Evolutionary conservation across 2,797 vertebrate genomes (phyloP).

Genomic region (Enteromius paludinosus): DNA sequence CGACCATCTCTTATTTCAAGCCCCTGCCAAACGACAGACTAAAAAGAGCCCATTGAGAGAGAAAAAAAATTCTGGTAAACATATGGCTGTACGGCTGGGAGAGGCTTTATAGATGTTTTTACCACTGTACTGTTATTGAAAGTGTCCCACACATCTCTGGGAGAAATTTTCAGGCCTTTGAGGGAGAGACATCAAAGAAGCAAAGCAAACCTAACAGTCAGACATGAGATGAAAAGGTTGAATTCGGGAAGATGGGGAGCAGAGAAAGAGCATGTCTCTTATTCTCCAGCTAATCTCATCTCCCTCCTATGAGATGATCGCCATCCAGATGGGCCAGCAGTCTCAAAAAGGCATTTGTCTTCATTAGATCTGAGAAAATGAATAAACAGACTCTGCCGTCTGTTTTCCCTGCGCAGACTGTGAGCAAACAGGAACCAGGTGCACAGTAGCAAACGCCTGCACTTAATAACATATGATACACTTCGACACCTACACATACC

Average conservation of each 20-base stretch:
- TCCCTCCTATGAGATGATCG: conserved; percentile 46
- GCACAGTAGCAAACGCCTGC: conserved; percentile 2
- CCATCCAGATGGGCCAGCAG: conserved; percentile 57
- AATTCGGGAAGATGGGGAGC: background rate
- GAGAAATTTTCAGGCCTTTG: background rate
- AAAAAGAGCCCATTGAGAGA: conserved; percentile 17
- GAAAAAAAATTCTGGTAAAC: background rate
- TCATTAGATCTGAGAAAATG: conserved; percentile 62
- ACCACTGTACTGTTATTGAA: conserved; percentile 5
- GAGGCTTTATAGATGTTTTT: conserved; percentile 5
- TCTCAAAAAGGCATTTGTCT: conserved; percentile 61
- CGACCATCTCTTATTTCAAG: conserved; percentile 42
- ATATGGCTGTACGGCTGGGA: background rate
- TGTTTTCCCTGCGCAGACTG: conserved; percentile 11
- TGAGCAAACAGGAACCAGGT: conserved; percentile 30
- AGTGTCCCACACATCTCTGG: background rate
- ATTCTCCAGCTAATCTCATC: conserved; percentile 26
- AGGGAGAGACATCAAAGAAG: background rate
- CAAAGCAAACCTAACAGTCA: background rate
- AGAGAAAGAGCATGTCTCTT: conserved; percentile 21
- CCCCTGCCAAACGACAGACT: background rate
- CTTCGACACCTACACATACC: conserved; percentile 6
- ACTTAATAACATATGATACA: conserved; percentile 24
- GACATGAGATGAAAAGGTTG: background rate
- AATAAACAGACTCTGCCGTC: conserved; percentile 46